Conservation (phyloP, 2,888 invertebrate genomes). For the Apocheima hispidaria region DNA sequence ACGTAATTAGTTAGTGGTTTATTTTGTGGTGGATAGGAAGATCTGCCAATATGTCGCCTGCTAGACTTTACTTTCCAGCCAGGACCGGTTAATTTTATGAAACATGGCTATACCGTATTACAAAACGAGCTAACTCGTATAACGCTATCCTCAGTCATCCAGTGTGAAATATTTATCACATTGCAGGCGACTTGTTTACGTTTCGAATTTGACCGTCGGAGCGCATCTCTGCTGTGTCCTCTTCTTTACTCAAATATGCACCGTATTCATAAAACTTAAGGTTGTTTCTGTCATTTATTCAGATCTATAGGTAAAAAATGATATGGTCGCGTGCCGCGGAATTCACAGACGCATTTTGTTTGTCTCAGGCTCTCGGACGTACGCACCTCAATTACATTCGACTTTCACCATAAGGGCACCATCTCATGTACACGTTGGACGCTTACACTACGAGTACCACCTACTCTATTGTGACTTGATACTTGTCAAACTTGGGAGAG, state of each 20-base stretch:
- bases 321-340: conserved; percentile 62
- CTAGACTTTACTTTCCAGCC: conserved; percentile 3
- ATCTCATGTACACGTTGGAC: conserved; percentile 53
- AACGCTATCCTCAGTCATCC: conserved; percentile 43
- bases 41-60: not conserved
- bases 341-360: conserved; percentile 58
- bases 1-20: too few species aligned
- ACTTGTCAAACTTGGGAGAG: not conserved
- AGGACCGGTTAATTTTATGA: conserved; percentile 27
- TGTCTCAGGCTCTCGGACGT: conserved; percentile 63
- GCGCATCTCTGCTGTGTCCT: conserved; percentile 51
- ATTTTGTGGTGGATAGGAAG: not conserved
- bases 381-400: conserved; percentile 71
- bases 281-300: conserved; percentile 51
- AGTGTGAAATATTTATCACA: conserved; percentile 61
- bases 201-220: conserved; percentile 60
- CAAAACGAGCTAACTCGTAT: conserved; percentile 44
- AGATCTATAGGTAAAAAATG: conserved; percentile 54
- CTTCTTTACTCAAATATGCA: conserved; percentile 49
- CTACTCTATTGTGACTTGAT: conserved; percentile 19
- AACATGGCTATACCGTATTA: conserved; percentile 35
- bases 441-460: conserved; percentile 34
- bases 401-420: conserved; percentile 80
- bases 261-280: conserved; percentile 51
- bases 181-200: conserved; percentile 59